Evolutionary conservation across 2,113 vertebrate species (phyloP), one percentile per base, ranked within the genome.

Genomic region (Echinops telfairi): DNA sequence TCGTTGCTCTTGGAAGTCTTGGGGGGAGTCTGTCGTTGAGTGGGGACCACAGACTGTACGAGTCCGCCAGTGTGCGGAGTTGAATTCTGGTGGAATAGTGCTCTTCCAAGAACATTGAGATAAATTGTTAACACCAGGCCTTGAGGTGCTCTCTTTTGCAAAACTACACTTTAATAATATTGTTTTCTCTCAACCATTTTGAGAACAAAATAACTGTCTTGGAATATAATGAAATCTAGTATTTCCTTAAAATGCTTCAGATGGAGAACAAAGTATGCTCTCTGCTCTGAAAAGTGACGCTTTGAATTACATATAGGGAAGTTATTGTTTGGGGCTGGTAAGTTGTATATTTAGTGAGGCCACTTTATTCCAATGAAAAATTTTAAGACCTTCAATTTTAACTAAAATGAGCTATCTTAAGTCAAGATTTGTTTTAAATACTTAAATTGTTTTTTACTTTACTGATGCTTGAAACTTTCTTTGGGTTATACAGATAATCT

Each of bases 31-130:
- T 95, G 40, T 93, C 31, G 9, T 70, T 20, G 11, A 70, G 27
- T 92, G 57, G 38, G 11, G 80, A 16, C 4, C 2, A 20, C 79
- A 25, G 73, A 70, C 8, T 84, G 38, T 83, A 36, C 27, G 57
- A 81, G 29, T 88, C 58, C 47, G 20, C 77, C 31, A 25, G 20
- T 85, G 73, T 80, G 22, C 92, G n/a, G 80, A 75, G 68, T 93
- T 92, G 81, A 86, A 73, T 53, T 93, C 47, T 77, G 81, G 53
- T 85, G 92, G 92, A 86, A 90, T 94, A 89, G 82, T 73, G 89
- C 38, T 94, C 27, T 79, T 29, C 40, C 77, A 17, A 73, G 31
- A 87, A 82, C 31, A 75, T 86, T n/a, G 73, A 66, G 86, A 64
- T 66, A 70, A 31, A 43, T 9, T 75, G 0, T 80, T 38, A 92